Evolutionary conservation across 2,797 vertebrate species (phyloP).

Genomic region (Rhincodon typus): DNA sequence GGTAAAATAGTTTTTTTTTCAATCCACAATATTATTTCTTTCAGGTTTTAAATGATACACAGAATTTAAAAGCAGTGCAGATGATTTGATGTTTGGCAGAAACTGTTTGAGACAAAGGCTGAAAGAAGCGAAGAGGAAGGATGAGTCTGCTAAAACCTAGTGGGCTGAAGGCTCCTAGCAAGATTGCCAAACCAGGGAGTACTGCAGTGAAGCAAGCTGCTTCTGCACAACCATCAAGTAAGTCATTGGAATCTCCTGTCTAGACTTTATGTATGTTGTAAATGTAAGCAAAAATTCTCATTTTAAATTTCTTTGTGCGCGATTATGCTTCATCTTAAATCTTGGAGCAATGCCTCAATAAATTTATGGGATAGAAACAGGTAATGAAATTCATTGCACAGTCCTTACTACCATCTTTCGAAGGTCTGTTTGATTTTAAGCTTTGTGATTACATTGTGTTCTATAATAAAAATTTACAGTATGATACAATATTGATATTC

Average conservation of each 20-base stretch:
- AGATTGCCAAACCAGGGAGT: slow-evolving; percentile 72
- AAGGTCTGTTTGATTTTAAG: not conserved
- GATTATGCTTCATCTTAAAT: not conserved
- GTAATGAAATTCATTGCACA: slow-evolving; percentile 31
- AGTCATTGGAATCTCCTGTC: slow-evolving; percentile 2
- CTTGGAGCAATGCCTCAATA: not conserved
- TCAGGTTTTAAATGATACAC: slow-evolving; percentile 43
- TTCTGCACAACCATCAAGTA: slow-evolving; percentile 25
- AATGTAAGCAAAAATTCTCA: slow-evolving; percentile 1
- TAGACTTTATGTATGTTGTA: slow-evolving; percentile 13
- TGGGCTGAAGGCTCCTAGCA: slow-evolving; percentile 85
- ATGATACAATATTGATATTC: not conserved
- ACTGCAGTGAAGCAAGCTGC: slow-evolving; percentile 61
- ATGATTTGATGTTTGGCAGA: slow-evolving; percentile 69
- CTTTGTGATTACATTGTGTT: not conserved
- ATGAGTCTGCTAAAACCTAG: slow-evolving; percentile 81
- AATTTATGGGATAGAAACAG: not conserved
- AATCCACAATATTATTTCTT: not conserved
- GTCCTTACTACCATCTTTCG: not conserved
- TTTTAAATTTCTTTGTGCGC: slow-evolving; percentile 6
- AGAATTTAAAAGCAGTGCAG: slow-evolving; percentile 39
- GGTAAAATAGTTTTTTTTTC: slow-evolving; percentile 22
- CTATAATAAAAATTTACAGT: not conserved
- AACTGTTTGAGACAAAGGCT: slow-evolving; percentile 53
- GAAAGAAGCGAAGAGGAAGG: slow-evolving; percentile 50